Conservation (phyloP, 2,888 invertebrate genomes). For the Xiphydria camelus region DNA sequence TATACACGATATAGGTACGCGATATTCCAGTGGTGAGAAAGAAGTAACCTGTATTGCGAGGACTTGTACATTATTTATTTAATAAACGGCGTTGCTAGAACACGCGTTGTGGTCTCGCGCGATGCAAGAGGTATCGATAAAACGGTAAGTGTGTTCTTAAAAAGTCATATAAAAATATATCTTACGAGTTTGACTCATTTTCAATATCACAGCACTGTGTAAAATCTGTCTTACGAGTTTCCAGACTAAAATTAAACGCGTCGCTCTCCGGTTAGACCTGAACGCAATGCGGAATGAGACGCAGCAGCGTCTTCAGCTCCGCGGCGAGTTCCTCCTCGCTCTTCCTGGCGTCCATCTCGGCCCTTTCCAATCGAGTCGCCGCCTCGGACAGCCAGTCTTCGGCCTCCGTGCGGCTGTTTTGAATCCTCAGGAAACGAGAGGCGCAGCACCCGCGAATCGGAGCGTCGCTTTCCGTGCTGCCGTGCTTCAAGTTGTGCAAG, state of each 20-base stretch:
- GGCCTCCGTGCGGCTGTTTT: constrained; percentile 16
- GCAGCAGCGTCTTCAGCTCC: constrained; percentile 30
- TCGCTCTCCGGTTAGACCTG: constrained; percentile 14
- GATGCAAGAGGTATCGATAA: too few relatives aligned
- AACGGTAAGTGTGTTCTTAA: too few relatives aligned
- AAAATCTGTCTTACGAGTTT: too few relatives aligned
- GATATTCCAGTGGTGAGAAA: constrained; percentile 41
- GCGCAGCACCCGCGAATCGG: constrained; percentile 13
- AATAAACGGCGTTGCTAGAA: constrained; percentile 43
- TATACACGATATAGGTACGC: too few relatives aligned
- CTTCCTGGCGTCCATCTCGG: constrained; percentile 16
- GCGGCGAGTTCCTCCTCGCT: constrained; percentile 23
- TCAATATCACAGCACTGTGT: too few relatives aligned
- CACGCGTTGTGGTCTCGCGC: too few relatives aligned
- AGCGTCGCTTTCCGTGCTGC: neutral
- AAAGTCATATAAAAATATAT: too few relatives aligned
- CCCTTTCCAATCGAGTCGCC: constrained; percentile 8
- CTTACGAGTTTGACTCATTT: too few relatives aligned
- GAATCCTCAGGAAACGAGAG: constrained; percentile 28
- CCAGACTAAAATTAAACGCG: too few relatives aligned
- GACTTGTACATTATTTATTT: constrained; percentile 54
- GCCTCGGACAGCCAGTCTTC: constrained; percentile 23
- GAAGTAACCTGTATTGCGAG: constrained; percentile 37
- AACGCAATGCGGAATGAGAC: constrained; percentile 32
- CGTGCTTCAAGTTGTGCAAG: constrained; percentile 23